phyloP scores from a whole-genome alignment of 2,113 vertebrate species.

The Neofelis nebulosa region DNA sequence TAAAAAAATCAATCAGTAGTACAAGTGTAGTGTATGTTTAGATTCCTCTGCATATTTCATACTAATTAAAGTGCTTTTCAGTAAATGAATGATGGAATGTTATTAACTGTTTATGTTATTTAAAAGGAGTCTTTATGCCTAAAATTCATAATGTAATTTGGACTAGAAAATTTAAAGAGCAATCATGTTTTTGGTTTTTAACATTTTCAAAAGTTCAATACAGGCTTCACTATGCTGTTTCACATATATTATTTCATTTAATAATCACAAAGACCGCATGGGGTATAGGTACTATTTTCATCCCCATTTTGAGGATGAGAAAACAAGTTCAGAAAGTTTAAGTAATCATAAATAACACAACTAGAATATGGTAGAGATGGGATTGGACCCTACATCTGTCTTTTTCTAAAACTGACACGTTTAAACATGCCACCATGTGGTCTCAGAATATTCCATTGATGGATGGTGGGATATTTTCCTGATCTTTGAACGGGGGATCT shows the following conservation, averaged over 20 bases:
- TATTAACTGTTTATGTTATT: background rate
- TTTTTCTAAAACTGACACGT: background rate
- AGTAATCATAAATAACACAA: background rate
- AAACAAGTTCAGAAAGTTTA: background rate
- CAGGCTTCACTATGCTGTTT: background rate
- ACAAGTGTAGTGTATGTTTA: background rate
- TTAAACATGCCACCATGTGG: background rate
- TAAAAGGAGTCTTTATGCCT: background rate
- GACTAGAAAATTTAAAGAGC: background rate
- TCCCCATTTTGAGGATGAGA: background rate
- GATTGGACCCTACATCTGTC: background rate
- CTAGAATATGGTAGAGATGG: background rate
- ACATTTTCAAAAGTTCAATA: background rate
- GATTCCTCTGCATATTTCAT: background rate
- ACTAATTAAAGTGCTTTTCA: background rate
- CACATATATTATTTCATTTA: background rate
- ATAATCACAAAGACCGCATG: background rate
- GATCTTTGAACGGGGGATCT: background rate
- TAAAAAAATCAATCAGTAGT: background rate
- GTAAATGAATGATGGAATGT: background rate
- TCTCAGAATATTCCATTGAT: background rate
- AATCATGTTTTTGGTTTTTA: background rate
- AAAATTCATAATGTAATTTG: background rate
- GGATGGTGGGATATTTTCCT: background rate
- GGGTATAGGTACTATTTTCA: background rate